Evolutionary conservation across 2,113 vertebrate species (phyloP).

Genomic region (Silurus glanis): DNA sequence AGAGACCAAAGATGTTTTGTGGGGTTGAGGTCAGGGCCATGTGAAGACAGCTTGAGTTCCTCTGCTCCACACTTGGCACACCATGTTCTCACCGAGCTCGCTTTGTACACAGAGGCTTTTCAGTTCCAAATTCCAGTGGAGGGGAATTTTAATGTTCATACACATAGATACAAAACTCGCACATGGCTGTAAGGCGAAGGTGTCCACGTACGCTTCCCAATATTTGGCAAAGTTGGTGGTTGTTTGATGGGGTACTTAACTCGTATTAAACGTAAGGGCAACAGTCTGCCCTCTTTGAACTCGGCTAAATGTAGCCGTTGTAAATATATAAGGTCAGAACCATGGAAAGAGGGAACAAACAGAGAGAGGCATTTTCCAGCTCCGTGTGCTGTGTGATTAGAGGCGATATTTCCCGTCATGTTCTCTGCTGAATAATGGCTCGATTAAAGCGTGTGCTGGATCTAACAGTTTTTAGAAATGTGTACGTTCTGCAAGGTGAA

Average conservation of each 20-base stretch:
- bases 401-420: background rate
- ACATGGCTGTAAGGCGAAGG: background rate
- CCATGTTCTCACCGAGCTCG: background rate
- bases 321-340: conserved; percentile 22
- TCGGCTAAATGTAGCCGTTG: background rate
- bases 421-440: background rate
- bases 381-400: background rate
- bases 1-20: background rate
- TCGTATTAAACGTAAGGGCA: background rate
- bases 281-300: background rate
- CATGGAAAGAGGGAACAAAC: background rate
- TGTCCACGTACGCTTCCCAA: background rate
- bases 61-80: background rate
- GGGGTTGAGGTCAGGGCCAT: background rate
- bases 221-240: background rate
- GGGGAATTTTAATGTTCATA: background rate
- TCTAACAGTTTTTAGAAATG: background rate
- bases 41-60: background rate
- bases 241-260: background rate
- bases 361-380: background rate
- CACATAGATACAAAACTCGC: background rate
- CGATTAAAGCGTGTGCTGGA: background rate
- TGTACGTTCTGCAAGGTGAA: background rate
- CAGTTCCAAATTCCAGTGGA: background rate
- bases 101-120: background rate